Evolutionary conservation across 2,113 vertebrate species (phyloP), one percentile per base, ranked within the genome.

Genomic region (Pandion haliaetus): DNA sequence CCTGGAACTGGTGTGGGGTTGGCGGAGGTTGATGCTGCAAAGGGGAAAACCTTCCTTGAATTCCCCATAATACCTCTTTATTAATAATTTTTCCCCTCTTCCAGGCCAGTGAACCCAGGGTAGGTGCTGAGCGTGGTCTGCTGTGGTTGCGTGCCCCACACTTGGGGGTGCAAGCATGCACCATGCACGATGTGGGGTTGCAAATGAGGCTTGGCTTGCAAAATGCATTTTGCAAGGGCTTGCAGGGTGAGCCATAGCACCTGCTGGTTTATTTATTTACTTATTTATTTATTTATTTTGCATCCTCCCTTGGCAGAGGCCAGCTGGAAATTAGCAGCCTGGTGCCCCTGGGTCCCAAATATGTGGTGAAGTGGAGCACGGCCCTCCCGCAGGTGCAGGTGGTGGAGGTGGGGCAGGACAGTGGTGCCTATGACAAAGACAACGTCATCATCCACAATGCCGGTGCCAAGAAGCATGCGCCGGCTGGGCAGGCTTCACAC

Each of bases 341-440:
- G 82, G 99, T 99, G 86, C 99, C 99, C 4, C 96, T 99, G 17
- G 99, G 99, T 36, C 99, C 99, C 74, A 99, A 99, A 93, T 99
- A 99, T 47, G 99, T 99, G 67, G 98, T 99, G 97, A 99, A 99
- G 97, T 99, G 99, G 99, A 99, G 98, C 88, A 98, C 99, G 10
- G 98, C 99, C n/a, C 95, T 99, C 62, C 98, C 98, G 3, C 99
- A 99, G 98, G 99, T 99, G 70, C 99, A 99, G 82, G 99, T 99
- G 38, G 99, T 99, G 20, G 99, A 99, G 95, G 99, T 99, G 65
- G 99, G 99, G 17, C 99, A 99, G 97, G 99, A 99, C 49, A 97
- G 97, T 4, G 67, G 98, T 1, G 12, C 97, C 83, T 98, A 98
- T 0, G 98, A 98, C 95, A 99, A 99, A 96, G 99, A 99, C 70